phyloP scores from a whole-genome alignment of 2,113 vertebrate species.

The Nestor notabilis region DNA sequence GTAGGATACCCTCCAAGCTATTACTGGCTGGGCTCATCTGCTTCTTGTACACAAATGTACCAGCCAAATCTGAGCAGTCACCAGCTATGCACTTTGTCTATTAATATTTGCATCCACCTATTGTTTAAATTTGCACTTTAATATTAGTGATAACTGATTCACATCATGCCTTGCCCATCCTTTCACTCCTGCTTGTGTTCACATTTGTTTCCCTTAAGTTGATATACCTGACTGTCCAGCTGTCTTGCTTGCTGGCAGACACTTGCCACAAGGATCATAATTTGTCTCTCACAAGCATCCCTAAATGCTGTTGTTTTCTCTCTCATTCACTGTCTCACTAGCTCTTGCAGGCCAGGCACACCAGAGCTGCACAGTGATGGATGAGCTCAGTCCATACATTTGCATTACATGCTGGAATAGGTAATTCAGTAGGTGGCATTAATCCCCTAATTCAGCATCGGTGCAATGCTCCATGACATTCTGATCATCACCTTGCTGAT shows the following conservation, averaged over 20 bases:
- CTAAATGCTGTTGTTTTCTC: fast-evolving
- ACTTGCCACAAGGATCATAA: background rate
- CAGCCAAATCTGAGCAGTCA: background rate
- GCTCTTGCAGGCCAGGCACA: background rate
- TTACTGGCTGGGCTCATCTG: background rate
- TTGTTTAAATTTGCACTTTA: background rate
- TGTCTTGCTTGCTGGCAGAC: background rate
- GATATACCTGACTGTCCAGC: background rate
- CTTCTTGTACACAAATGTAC: background rate
- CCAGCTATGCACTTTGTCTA: background rate
- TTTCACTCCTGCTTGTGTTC: background rate
- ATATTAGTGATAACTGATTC: background rate
- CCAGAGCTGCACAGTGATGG: background rate
- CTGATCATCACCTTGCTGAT: background rate
- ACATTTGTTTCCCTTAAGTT: background rate
- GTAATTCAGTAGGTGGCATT: background rate
- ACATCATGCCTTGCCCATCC: background rate
- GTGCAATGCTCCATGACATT: background rate
- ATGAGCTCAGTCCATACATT: background rate
- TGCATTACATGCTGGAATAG: background rate
- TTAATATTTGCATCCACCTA: background rate
- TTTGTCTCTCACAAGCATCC: background rate
- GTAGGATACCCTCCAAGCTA: background rate
- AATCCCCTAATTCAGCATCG: background rate
- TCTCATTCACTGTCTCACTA: fast-evolving